Evolutionary conservation across 2,113 vertebrate genomes (phyloP), one percentile per base, ranked within the genome.

Genomic region (Gila orcuttii): DNA sequence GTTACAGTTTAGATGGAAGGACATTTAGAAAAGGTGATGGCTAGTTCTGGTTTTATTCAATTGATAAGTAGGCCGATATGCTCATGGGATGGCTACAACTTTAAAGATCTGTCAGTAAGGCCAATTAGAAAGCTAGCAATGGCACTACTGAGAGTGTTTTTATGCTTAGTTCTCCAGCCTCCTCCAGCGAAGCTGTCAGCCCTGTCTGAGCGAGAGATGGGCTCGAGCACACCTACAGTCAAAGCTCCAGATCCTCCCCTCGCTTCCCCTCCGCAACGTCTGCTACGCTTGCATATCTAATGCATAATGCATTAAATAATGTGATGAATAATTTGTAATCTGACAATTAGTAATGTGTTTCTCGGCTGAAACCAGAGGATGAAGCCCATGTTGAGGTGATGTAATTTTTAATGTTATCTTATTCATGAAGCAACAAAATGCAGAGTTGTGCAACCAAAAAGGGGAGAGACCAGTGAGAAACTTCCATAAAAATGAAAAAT

Each of bases 281-380:
- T 84, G 52, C 60, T 73, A 33, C 6, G 60, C 59, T 84, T 87
- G 75, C 86, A 84, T 75, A 66, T 73, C 50, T 76, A 55, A 83
- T 89, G 84, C 86, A 87, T 87, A 80, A 89, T 89, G 76, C 76
- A 89, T 85, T 79, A 80, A 87, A 83, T 83, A 89, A 85, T 50
- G 28, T 62, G 66, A 89, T 86, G 28, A 87, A 89, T 89, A 86
- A 86, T 89, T 81, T 77, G 80, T 84, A 89, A 83, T 77, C 86
- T 85, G 68, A 87, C 86, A 83, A 83, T 79, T 84, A 87, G 79
- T 71, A 80, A 87, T 64, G 28, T 84, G 85, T 84, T 83, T 59
- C 57, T 60, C 31, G 5, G 57, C 25, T 85, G 52, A 52, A 89
- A 60, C 75, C 62, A 33, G 80, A 42, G 80, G 59, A 76, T n/a